Evolutionary conservation across 1,140 invertebrate genomes (phyloP), one percentile per base, ranked within the genome.

Genomic region (Lysiphlebus fabarum): DNA sequence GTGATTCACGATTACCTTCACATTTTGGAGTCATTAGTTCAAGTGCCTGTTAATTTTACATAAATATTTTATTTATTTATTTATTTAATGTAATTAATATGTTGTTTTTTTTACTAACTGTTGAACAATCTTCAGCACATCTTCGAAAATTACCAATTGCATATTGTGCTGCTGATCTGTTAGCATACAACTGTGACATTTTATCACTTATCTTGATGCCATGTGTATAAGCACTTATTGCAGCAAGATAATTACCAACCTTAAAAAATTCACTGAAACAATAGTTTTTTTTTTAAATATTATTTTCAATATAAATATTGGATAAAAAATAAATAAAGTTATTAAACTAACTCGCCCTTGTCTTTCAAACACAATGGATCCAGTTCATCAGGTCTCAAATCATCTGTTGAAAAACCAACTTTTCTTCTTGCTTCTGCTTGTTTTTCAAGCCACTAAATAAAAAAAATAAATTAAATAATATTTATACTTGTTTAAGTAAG

Each of bases 321-420:
- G 3, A 33, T 12, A 41, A 36, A n/a, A 33, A 44, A 12, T 5
- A 53, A 33, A 45, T 14, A 36, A 33, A 37, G 58, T 49, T 38
- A 6, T 49, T n/a, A 44, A 49, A 82, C 85, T 76, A 73, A 87
- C 85, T 91, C 85, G 64, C 90, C 92, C 79, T 93, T 93, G 49
- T 88, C 84, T 63, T 90, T 86, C 43, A 93, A 83, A 85, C 88
- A 93, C 56, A 87, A 79, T 5, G 91, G 90, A 79, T 93, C 88
- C 66, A 86, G 86, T 75, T 95, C 91, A 73, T 94, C 90, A 7
- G 87, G 86, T 56, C 85, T 80, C 4, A 94, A 77, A 78, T 95
- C 90, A 70, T 87, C 85, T 33, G 85, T 84, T 17, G 87, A 80
- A 65, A 92, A 87, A 71, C 91, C 90, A 56, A 82, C 83, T 49